Evolutionary conservation across 2,888 invertebrate genomes (phyloP), one percentile per base, ranked within the genome.

Genomic region (Caenorhabditis imperialis): DNA sequence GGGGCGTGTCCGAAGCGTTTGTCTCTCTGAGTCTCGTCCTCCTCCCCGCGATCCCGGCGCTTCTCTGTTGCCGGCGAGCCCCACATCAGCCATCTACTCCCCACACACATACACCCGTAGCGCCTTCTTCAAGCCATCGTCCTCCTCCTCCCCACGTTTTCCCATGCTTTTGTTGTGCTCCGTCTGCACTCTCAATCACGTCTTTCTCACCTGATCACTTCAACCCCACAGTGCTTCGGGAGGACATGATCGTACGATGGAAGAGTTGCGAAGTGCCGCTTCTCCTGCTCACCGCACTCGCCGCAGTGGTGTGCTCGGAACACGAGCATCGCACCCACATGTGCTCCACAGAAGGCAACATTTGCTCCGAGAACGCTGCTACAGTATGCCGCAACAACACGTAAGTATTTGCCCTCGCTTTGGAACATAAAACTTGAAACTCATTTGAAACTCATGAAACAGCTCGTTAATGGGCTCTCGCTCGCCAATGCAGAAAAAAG

Each of bases 361-460:
- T 84, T 30, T 86, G 86, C 80, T 81, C 84, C n/a, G 83, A 81
- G 73, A 85, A 81, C 55, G 79, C 77, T 20, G 86, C 86, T 40
- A 81, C 81, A 33, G 78, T 86, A 51, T 86, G 86, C 58, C 58
- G 81, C 38, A 86, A 86, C 61, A 81, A 81, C 58, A 86, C 86
- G 87, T 86, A 63, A 84, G 85, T 82, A 50, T 38, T 53, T 54
- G 54, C 44, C 62, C 40, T 44, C 42, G 33, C 42, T 45, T 60
- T 40, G 40, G 14, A 55, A 40, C n/a, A 30, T 5, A 12, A 38
- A 48, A 48, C 20, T 1, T 14, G 5, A n/a, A 22, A 23, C 47
- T 8, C 35, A 33, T 54, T 33, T 53, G 16, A 23, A 16, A 25
- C 58, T 51, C 51, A 40, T 53, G 57, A 40, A 45, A 33, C 55